Percentiles rank a stretch among this genome's conserved stretches.
These are phyloP conservation scores for Hippolais icterina DNA, from an alignment of 2,113 vertebrate species.

Conservation along the genomic window DNA sequence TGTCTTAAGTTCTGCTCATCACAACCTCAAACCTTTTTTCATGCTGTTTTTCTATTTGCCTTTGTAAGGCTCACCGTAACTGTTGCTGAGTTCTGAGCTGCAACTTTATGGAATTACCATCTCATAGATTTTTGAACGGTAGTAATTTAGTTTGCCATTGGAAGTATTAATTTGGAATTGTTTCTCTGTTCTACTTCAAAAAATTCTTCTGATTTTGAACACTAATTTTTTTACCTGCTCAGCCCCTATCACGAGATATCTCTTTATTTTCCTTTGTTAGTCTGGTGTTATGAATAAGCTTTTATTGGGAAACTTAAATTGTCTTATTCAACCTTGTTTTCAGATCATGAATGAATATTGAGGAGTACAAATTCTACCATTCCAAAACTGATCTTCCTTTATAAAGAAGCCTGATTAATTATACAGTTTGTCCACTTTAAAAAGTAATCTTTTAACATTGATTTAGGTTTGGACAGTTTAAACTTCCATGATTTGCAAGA, in stretches of 20 bases:
- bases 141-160: not conserved
- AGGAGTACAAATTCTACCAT: not conserved
- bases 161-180: not conserved
- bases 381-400: not conserved
- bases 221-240: not conserved
- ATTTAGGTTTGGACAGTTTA: not conserved
- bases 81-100: not conserved
- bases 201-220: not conserved
- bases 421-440: not conserved
- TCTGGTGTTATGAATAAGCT: not conserved
- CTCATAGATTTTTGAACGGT: not conserved
- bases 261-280: not conserved
- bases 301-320: not conserved
- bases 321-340: not conserved
- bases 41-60: not conserved
- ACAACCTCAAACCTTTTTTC: not conserved
- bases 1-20: not conserved
- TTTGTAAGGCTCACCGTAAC: not conserved
- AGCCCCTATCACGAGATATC: accelerated
- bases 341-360: not conserved
- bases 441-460: not conserved
- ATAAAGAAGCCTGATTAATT: not conserved
- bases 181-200: not conserved
- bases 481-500: not conserved
- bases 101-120: not conserved